Conservation (phyloP, 2,888 invertebrate genomes). For the Apomyelois bistriatella region DNA sequence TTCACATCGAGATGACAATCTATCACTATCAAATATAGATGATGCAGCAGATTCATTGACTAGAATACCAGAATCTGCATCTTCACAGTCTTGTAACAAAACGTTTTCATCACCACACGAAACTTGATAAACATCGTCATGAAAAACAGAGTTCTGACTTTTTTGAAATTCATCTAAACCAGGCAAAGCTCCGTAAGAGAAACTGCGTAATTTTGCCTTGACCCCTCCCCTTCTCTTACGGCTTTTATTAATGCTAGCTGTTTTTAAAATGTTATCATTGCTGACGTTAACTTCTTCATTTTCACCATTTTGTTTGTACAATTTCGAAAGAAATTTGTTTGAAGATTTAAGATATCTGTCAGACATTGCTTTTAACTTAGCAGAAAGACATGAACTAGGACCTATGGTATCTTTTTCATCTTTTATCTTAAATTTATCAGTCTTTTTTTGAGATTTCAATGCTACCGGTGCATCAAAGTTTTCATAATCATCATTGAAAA, state of each 20-base stretch:
- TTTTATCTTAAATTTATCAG: constrained; percentile 70
- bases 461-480: constrained; percentile 50
- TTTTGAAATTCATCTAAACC: constrained; percentile 85
- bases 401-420: constrained; percentile 71
- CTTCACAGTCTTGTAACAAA: constrained; percentile 82
- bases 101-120: constrained; percentile 77
- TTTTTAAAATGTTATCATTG: constrained; percentile 52
- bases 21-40: constrained; percentile 81
- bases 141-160: constrained; percentile 81
- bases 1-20: constrained; percentile 75
- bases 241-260: constrained; percentile 51
- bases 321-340: constrained; percentile 83
- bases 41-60: constrained; percentile 86
- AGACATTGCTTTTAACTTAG: constrained; percentile 86
- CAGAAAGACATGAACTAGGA: constrained; percentile 82
- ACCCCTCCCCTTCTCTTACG: constrained; percentile 65
- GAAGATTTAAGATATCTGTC: constrained; percentile 86
- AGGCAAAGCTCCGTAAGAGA: constrained; percentile 87
- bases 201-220: constrained; percentile 82
- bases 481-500: constrained; percentile 75
- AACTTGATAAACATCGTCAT: constrained; percentile 77
- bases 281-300: constrained; percentile 46
- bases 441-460: constrained; percentile 66
- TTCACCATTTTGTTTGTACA: constrained; percentile 77
- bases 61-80: constrained; percentile 87